Evolutionary conservation across 2,113 vertebrate genomes (phyloP).

Genomic region (Channa argus): DNA sequence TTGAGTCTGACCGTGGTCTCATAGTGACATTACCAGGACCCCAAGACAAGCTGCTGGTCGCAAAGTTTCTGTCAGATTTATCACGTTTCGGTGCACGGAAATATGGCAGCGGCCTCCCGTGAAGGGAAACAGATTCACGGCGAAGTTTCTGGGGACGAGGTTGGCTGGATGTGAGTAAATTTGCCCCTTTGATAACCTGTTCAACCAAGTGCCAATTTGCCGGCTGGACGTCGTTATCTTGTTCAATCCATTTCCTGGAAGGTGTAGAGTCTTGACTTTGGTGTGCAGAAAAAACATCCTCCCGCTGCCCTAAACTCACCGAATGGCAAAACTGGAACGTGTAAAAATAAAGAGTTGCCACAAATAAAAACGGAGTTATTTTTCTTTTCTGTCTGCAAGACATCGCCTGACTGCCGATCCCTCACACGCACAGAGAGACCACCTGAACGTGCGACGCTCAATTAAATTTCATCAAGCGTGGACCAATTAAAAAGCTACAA

Average conservation of each 20-base stretch:
- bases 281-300: not conserved
- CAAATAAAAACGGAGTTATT: conserved; percentile 41
- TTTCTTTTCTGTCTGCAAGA: conserved; percentile 53
- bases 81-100: too few relatives aligned
- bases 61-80: not conserved
- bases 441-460: conserved; percentile 20
- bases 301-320: conserved; percentile 25
- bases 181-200: not conserved
- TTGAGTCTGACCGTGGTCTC: not conserved
- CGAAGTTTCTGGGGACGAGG: not conserved
- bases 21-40: conserved; percentile 14
- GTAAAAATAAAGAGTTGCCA: conserved; percentile 6
- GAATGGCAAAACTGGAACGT: conserved; percentile 28
- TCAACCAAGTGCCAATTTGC: not conserved
- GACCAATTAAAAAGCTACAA: conserved; percentile 54
- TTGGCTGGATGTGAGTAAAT: not conserved
- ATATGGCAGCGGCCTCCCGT: not conserved
- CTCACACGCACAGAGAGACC: conserved; percentile 1
- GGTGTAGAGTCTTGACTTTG: not conserved
- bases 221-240: not conserved
- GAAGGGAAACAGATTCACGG: too few relatives aligned
- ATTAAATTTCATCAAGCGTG: conserved; percentile 43
- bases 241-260: not conserved
- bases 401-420: conserved; percentile 62
- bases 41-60: conserved; percentile 12